Conservation (phyloP, 2,113 vertebrate species). For the Nibea coibor region DNA sequence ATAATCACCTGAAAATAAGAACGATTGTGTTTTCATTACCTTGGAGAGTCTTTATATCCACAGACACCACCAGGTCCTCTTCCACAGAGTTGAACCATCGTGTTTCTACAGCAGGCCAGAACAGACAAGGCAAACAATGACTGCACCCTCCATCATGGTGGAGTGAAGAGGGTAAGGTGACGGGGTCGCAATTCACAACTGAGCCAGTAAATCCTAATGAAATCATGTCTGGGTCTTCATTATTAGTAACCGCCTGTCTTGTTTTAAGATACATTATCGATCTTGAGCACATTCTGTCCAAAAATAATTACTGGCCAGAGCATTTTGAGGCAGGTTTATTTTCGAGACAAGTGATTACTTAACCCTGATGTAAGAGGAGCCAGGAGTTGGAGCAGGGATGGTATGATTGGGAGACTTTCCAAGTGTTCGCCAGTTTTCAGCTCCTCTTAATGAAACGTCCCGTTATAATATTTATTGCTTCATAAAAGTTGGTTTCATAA, state of each 20-base stretch:
- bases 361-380: neutral
- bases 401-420: neutral
- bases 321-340: neutral
- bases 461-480: neutral
- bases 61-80: too few relatives aligned
- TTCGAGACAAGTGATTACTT: neutral
- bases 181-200: too few relatives aligned
- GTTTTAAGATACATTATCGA: neutral
- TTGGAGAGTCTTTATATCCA: too few relatives aligned
- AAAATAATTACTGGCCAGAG: neutral
- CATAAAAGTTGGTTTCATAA: slow-evolving; percentile 2
- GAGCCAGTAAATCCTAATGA: too few relatives aligned
- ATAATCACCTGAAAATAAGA: too few relatives aligned
- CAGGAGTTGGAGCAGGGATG: neutral
- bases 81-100: too few relatives aligned
- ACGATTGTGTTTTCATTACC: too few relatives aligned
- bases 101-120: too few relatives aligned
- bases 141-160: too few relatives aligned
- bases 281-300: neutral
- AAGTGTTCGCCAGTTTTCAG: neutral
- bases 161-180: too few relatives aligned
- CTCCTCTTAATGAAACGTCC: neutral
- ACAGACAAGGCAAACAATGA: too few relatives aligned
- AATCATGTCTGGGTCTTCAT: neutral
- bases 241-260: neutral